A percentile compares a stretch with the other conserved stretches of the same genome.
Conservation (phyloP, 2,113 vertebrate species). For the Danionella cerebrum region DNA sequence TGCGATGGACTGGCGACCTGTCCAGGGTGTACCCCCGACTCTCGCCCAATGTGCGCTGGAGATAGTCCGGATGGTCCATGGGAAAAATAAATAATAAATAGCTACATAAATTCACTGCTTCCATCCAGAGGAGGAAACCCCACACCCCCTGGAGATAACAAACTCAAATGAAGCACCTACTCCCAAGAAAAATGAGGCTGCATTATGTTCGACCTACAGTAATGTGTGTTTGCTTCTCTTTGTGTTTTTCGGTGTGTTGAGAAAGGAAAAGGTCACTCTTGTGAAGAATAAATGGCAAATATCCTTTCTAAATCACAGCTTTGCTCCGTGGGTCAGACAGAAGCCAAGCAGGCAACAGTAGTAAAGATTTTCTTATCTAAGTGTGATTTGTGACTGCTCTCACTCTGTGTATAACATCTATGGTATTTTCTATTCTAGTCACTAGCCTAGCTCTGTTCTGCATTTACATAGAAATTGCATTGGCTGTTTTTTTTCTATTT, state of each 20-base stretch:
- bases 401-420: background rate
- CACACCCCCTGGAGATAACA: too few relatives aligned
- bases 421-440: slow-evolving; percentile 12
- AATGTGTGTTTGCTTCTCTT: background rate
- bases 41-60: too few relatives aligned
- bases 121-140: too few relatives aligned
- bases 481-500: background rate
- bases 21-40: too few relatives aligned
- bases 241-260: background rate
- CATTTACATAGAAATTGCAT: slow-evolving; percentile 40
- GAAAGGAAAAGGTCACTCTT: background rate
- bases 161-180: too few relatives aligned
- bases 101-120: too few relatives aligned
- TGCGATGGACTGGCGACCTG: too few relatives aligned
- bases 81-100: too few relatives aligned
- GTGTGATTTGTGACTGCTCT: slow-evolving; percentile 25
- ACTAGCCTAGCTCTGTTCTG: background rate
- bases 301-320: background rate
- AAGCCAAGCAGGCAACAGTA: background rate
- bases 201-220: too few relatives aligned
- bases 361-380: slow-evolving; percentile 1
- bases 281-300: background rate
- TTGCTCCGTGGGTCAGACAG: background rate
- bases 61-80: too few relatives aligned
- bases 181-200: too few relatives aligned